Evolutionary conservation across 1,140 invertebrate genomes (phyloP), one percentile per base, ranked within the genome.

Genomic region (Watersipora subatra): DNA sequence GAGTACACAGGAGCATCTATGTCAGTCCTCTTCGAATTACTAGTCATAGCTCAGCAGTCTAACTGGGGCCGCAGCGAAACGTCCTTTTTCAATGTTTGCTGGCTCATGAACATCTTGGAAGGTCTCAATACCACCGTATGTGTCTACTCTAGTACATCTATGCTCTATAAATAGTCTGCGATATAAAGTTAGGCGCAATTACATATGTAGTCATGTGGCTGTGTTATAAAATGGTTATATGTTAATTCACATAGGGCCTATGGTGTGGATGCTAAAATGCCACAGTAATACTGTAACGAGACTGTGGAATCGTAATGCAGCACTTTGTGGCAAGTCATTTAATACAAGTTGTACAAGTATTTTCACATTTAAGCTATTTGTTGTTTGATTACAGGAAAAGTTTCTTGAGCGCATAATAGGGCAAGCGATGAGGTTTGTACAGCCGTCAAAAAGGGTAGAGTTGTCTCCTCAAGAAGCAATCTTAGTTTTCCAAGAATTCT

Each of bases 21-120:
- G 15, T 58, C 66, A n/a, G 68, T 73, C 15, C 70, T 77, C 17
- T 78, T 75, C 71, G 76, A 78, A 63, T 65, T 78, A 2, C 71
- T 76, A 34, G 69, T 77, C 3, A 73, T 78, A 68, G 76, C 75
- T 2, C 69, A 73, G 65, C 67, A 75, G 71, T 72, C 70, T 26
- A 73, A 73, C 66, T 74, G 73, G 73, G 69, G 70, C 3, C 65
- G 71, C 64, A 68, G 63, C 61, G 72, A 73, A 28, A 72, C 68
- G 1, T 72, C 66, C 57, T 73, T 76, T 62, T 73, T 76, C 69
- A 76, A 75, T 65, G 71, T 76, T 17, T 69, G 68, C 58, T 76
- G 74, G 75, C 70, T 77, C 67, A 69, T 77, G 0, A 69, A 70
- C 61, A 69, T 71, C 25, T 57, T 76, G 29, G 75, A 75, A 61